phyloP scores from a whole-genome alignment of 2,888 invertebrate species.

The Artemia sinica region DNA sequence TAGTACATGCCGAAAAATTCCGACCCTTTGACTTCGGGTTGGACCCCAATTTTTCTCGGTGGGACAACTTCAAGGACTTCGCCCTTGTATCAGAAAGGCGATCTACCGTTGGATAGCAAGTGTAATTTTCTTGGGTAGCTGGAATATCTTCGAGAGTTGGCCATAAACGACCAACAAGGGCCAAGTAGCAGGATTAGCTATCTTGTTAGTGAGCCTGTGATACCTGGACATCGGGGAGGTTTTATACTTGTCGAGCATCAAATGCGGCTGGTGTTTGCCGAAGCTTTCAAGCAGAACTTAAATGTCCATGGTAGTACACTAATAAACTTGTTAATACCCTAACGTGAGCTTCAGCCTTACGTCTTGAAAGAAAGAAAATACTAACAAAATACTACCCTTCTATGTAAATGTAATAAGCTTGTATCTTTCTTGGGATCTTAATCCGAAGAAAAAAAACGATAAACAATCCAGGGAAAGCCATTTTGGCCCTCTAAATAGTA shows the following conservation, averaged over 20 bases:
- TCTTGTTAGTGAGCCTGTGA: conserved; percentile 48
- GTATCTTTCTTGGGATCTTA: no score
- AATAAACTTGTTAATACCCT: no score
- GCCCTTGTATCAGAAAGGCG: conserved; percentile 28
- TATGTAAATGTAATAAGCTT: no score
- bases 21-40: conserved; percentile 28
- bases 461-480: no score
- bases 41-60: conserved; percentile 32
- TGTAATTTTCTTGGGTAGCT: conserved; percentile 33
- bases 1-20: conserved; percentile 27
- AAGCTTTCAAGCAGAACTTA: conserved; percentile 26
- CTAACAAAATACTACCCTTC: no score
- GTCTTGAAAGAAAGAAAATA: no score
- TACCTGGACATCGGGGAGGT: conserved; percentile 51
- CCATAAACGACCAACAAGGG: not conserved
- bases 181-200: conserved; percentile 24
- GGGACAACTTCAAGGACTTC: conserved; percentile 26
- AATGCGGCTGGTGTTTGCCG: conserved; percentile 31
- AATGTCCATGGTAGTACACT: conserved; percentile 25
- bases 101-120: conserved; percentile 30
- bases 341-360: no score
- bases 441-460: no score
- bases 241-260: conserved; percentile 54
- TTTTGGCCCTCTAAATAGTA: no score
- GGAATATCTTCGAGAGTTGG: conserved; percentile 28